A percentile compares a stretch with the other conserved stretches of the same genome.
Conservation (phyloP, 2,797 vertebrate species). For the Petrocephalus schoutedeni region DNA sequence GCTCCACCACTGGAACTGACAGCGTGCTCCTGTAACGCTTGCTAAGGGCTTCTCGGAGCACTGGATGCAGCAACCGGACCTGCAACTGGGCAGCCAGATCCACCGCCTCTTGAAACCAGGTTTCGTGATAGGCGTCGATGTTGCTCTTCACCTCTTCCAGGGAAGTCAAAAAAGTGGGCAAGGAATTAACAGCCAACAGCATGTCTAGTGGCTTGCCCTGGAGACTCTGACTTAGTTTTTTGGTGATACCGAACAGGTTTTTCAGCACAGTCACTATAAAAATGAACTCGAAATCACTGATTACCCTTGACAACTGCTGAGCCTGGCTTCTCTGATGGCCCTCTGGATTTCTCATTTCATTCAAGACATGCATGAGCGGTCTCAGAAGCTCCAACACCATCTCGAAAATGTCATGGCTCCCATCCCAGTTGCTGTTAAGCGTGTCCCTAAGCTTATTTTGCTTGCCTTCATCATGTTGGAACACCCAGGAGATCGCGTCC, state of each 20-base stretch:
- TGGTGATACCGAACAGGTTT: conserved; percentile 54
- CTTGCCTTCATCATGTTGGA: conserved; percentile 55
- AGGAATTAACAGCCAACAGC: conserved; percentile 53
- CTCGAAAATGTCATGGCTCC: conserved; percentile 65
- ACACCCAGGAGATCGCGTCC: conserved; percentile 56
- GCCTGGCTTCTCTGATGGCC: conserved; percentile 50
- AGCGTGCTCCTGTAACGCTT: conserved; percentile 64
- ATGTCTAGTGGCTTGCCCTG: conserved; percentile 67
- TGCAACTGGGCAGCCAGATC: conserved; percentile 56
- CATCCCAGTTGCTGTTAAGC: conserved; percentile 63
- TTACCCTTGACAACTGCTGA: conserved; percentile 43
- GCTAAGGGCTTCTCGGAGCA: conserved; percentile 58
- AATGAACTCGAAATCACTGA: conserved; percentile 69
- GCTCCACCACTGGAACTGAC: conserved; percentile 55
- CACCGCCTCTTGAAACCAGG: conserved; percentile 66
- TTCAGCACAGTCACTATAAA: conserved; percentile 62
- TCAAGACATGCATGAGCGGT: conserved; percentile 56
- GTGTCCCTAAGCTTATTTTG: conserved; percentile 61
- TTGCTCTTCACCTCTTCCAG: conserved; percentile 52
- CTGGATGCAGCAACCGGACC: conserved; percentile 53
- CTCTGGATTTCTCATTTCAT: conserved; percentile 48
- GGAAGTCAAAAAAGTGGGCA: conserved; percentile 53
- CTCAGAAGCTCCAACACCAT: conserved; percentile 59
- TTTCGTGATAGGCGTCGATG: conserved; percentile 58
- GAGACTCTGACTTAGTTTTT: conserved; percentile 59